A percentile compares a stretch with the other conserved stretches of the same genome.
Evolutionary conservation across 2,888 invertebrate species (phyloP).

Genomic region (Boloria selene): DNA sequence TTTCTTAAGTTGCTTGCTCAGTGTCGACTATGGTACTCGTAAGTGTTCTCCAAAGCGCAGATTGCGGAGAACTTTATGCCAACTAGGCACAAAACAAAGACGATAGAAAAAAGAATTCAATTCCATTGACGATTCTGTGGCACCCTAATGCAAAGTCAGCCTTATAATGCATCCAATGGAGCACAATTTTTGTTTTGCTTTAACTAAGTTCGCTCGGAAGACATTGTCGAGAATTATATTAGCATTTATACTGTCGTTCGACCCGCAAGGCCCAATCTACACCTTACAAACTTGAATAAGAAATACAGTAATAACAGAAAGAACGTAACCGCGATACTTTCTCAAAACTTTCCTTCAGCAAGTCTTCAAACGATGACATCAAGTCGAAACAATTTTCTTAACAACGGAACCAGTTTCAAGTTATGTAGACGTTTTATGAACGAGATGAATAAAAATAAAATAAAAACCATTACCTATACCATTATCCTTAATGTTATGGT

Average conservation of each 20-base stretch:
- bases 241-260: slow-evolving; percentile 14
- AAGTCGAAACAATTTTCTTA: slow-evolving; percentile 34
- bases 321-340: slow-evolving; percentile 20
- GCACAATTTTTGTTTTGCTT: neutral
- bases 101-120: slow-evolving; percentile 12
- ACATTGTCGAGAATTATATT: neutral
- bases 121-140: slow-evolving; percentile 17
- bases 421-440: slow-evolving; percentile 12
- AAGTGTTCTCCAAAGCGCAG: slow-evolving; percentile 17
- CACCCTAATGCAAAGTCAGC: neutral
- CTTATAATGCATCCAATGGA: slow-evolving; percentile 6
- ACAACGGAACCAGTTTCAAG: slow-evolving; percentile 19
- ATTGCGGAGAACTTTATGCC: slow-evolving; percentile 18
- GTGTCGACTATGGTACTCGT: slow-evolving; percentile 44
- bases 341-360: slow-evolving; percentile 24
- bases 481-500: neutral
- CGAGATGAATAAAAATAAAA: slow-evolving; percentile 10
- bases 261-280: slow-evolving; percentile 5
- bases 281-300: slow-evolving; percentile 16
- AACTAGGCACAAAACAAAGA: slow-evolving; percentile 18
- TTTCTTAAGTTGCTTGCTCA: slow-evolving; percentile 54
- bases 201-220: neutral
- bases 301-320: slow-evolving; percentile 26
- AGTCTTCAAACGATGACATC: slow-evolving; percentile 24
- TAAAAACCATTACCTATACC: slow-evolving; percentile 5